Evolutionary conservation across 2,797 vertebrate genomes (phyloP).

Genomic region (Protosalanx chinensis): DNA sequence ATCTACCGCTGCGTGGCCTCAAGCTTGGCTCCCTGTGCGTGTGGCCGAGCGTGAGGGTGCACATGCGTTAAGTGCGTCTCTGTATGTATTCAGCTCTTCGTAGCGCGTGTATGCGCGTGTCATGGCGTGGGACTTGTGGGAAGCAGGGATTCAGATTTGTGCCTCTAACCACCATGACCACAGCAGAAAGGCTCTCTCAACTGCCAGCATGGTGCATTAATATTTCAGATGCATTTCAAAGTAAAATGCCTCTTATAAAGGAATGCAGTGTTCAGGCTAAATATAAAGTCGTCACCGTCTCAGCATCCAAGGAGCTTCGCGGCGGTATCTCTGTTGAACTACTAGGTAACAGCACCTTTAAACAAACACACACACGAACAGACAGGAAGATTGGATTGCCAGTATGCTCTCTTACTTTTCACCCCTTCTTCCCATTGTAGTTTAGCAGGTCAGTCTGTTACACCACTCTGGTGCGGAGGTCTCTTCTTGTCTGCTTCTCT

Average conservation of each 20-base stretch:
- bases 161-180: conserved; percentile 15
- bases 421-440: not conserved
- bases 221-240: conserved; percentile 60
- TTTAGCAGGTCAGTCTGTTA: not conserved
- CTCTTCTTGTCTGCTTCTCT: not conserved
- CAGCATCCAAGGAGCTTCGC: no score
- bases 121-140: not conserved
- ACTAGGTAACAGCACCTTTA: conserved; percentile 22
- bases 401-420: not conserved
- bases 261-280: conserved; percentile 57
- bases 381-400: not conserved
- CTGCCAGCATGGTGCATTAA: conserved; percentile 47
- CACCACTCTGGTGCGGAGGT: not conserved
- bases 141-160: not conserved
- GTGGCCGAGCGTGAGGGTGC: not conserved
- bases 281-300: conserved; percentile 49
- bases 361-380: not conserved
- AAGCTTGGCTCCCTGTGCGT: not conserved
- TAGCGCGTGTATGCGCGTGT: not conserved
- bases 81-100: not conserved
- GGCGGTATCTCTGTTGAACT: not conserved
- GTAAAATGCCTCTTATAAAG: conserved; percentile 59
- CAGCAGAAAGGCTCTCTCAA: not conserved
- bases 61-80: not conserved
- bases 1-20: conserved; percentile 35